Base-by-base conservation (phyloP, 2,797 vertebrate species). In the Clarias laeviceps region DNA sequence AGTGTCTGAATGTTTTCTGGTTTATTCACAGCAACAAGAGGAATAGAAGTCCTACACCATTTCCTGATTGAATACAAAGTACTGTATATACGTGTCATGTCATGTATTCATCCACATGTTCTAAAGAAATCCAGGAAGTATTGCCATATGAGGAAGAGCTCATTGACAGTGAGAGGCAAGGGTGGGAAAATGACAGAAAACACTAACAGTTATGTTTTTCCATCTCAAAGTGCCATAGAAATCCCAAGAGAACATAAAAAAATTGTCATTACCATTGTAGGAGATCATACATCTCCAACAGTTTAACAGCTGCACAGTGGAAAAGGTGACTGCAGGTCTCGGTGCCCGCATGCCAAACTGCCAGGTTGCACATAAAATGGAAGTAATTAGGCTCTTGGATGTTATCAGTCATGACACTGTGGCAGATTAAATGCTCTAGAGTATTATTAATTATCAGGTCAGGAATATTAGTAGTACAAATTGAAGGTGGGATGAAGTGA, bases 341-440 rank as follows among this genome's bases (percentile, higher is more conserved):
- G n/a, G 54, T 77, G 56, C 8, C 65, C 2, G 4, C 37, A 83
- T 56, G 74, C 56, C 8, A 17, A 24, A 22, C 72, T 57, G 54
- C 78, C 64, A 76, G 2, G 20, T 77, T 86, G 64, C 24, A 62
- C 59, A 45, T 34, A 62, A 61, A 79, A 40, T 62, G 9, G 20
- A 59, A 68, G 70, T 81, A 17, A 82, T 69, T 77, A 69, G n/a
- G 14, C 18, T 9, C 34, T 61, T 24, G 14, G 11, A 24, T 29
- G 50, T 77, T 81, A 69, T 82, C 72, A 70, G 50, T 82, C 80
- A 86, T 34, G 80, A 68, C 61, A 74, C 3, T 77, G 50, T 40
- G 32, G 34, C 70, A 82, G 84, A 82, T 82, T 76, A 66, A 82
- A 76, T 76, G 61, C 50, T 85, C 82, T 80, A 62, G 3, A 9